Percentiles rank a stretch among this genome's conserved stretches.
Conservation (phyloP, 1,140 invertebrate genomes). For the Anastrepha obliqua region DNA sequence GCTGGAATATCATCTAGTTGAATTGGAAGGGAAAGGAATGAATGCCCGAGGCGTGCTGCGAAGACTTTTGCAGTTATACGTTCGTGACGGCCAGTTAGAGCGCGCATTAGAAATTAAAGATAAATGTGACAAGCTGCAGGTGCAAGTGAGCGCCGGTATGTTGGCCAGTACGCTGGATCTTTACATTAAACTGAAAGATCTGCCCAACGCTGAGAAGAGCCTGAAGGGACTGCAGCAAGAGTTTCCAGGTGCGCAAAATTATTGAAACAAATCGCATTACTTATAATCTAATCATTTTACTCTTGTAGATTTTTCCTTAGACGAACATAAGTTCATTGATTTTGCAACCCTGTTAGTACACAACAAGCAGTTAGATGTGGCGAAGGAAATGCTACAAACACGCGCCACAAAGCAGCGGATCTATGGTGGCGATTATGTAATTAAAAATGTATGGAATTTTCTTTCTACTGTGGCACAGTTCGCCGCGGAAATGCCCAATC, state of each 20-base stretch:
- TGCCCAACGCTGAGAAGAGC: constrained; percentile 70
- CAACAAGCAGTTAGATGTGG: constrained; percentile 70
- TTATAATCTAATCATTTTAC: neutral
- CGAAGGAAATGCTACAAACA: constrained; percentile 71
- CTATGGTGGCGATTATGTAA: constrained; percentile 62
- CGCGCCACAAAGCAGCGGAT: constrained; percentile 61
- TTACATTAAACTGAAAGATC: constrained; percentile 69
- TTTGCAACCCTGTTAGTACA: constrained; percentile 74
- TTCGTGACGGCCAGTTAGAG: constrained; percentile 72
- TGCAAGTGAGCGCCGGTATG: constrained; percentile 74
- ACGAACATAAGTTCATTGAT: constrained; percentile 76
- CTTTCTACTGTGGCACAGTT: constrained; percentile 70
- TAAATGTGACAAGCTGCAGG: constrained; percentile 71
- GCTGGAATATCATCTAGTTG: constrained; percentile 75
- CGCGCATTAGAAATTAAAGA: constrained; percentile 72
- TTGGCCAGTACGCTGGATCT: constrained; percentile 74
- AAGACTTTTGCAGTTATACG: constrained; percentile 74
- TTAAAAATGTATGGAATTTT: constrained; percentile 74
- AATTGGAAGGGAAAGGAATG: constrained; percentile 75
- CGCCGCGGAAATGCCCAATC: constrained; percentile 59
- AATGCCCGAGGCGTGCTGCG: constrained; percentile 75
- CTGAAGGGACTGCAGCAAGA: constrained; percentile 64
- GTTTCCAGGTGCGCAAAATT: constrained; percentile 64
- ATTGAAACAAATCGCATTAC: neutral
- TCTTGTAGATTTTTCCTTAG: constrained; percentile 73